Conservation (phyloP, 92 coral and sea anemone species). For the Actinernus sp. region DNA sequence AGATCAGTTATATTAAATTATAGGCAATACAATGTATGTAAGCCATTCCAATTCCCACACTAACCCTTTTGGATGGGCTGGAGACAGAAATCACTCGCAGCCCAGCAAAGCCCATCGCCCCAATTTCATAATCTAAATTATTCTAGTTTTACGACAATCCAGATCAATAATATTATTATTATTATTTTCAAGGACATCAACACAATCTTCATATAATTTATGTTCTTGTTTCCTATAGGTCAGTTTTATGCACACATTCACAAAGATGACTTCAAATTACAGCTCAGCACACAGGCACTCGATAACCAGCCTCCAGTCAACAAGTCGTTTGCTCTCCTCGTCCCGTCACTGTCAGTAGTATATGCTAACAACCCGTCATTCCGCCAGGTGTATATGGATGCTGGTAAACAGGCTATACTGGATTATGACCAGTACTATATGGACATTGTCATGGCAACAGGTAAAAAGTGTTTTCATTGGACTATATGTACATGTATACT, state of each 20-base stretch:
- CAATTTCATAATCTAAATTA: too few species aligned
- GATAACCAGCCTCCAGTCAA: constrained; percentile 17
- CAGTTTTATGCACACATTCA: constrained; percentile 92
- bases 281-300: constrained; percentile 14
- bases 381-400: constrained; percentile 76
- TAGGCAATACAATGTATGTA: too few species aligned
- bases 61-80: too few species aligned
- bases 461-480: constrained; percentile 47
- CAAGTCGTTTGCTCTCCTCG: constrained; percentile 67
- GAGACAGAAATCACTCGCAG: too few species aligned
- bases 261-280: constrained; percentile 90
- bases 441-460: constrained; percentile 97
- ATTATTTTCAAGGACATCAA: background rate
- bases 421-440: constrained; percentile 88
- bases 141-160: too few species aligned
- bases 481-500: too few species aligned
- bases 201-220: background rate
- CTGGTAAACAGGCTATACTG: constrained; percentile 49
- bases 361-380: constrained; percentile 89
- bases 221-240: constrained; percentile 37
- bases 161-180: background rate
- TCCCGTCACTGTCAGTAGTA: constrained; percentile 80
- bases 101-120: too few species aligned
- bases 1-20: too few species aligned
- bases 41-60: too few species aligned